Percentiles rank a stretch among this genome's conserved stretches.
Evolutionary conservation across 2,113 vertebrate genomes (phyloP).

Genomic region (Girardinichthys multiradiatus): DNA sequence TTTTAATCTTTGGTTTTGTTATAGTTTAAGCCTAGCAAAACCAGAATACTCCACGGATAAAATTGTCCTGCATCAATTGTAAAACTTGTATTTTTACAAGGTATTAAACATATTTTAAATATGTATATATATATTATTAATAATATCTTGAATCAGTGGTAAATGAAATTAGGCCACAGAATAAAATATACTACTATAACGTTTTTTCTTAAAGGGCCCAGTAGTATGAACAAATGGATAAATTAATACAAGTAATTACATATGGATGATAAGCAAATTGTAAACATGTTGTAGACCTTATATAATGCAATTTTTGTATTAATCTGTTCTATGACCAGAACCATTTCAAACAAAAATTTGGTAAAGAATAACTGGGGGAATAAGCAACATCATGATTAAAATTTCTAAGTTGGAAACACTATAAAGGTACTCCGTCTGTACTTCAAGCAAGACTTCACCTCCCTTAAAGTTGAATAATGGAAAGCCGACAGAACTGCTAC

Average conservation of each 20-base stretch:
- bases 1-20: background rate
- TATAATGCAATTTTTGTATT: background rate
- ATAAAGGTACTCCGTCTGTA: conserved; percentile 16
- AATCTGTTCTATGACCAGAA: background rate
- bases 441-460: conserved; percentile 11
- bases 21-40: background rate
- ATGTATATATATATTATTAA: background rate
- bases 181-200: no score
- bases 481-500: conserved; percentile 19
- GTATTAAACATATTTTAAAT: background rate
- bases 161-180: background rate
- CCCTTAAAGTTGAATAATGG: conserved; percentile 2
- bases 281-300: background rate
- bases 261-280: background rate
- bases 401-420: conserved; percentile 20
- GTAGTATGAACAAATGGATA: background rate
- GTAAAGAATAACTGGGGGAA: background rate
- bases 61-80: no score
- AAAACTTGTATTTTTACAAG: background rate
- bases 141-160: background rate
- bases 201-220: background rate
- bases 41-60: no score
- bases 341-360: background rate
- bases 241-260: background rate
- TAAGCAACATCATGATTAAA: background rate